Base-by-base conservation (phyloP, 2,113 vertebrate genomes). In the Melanocharis versteri region DNA sequence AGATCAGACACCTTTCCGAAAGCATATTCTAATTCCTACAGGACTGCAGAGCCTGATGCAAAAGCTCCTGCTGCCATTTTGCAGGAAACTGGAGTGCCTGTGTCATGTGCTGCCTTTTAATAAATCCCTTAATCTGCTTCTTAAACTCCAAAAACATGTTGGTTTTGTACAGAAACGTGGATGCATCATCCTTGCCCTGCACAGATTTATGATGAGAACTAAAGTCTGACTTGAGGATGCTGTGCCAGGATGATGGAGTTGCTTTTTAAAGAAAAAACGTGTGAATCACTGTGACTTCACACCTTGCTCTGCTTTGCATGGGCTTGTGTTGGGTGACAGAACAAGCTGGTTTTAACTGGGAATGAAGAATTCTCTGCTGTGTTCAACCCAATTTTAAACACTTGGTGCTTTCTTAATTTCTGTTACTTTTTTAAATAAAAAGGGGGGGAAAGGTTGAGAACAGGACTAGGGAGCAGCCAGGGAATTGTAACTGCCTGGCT, bases 211-310 rank as follows among this genome's bases (percentile, higher is more conserved):
- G 56, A 33, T 33, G 75, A 56, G 83, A 35, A 35, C 61, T 45
- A 15, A 48, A 24, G 61, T 28, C 58, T 69, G 87, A 18, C 37
- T 64, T 2, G 9, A 50, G 72, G 81, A 30, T 45, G 78, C 33
- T 35, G 35, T 87, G 87, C 78, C 53, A 23, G 44, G 56, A 5
- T 53, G 57, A 75, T 20, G 10, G 48, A 45, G 33, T 76, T 9
- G 24, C 72, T 87, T 84, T 76, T 28, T 40, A 54, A 91, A 44
- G 90, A 53, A 37, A 54, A 57, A 56, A 62, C 0, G 2, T 65
- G 89, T 89, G 93, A 93, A 65, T 94, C 73, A 28, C 39, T 62
- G 28, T 31, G 69, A 61, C 80, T 92, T 95, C 86, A 78, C 17
- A 1, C 84, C 51, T 83, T 77, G 54, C 40, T 85, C 62, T 73